Base-by-base conservation (phyloP, 1,140 invertebrate species). In the Coenobita brevimanus region DNA sequence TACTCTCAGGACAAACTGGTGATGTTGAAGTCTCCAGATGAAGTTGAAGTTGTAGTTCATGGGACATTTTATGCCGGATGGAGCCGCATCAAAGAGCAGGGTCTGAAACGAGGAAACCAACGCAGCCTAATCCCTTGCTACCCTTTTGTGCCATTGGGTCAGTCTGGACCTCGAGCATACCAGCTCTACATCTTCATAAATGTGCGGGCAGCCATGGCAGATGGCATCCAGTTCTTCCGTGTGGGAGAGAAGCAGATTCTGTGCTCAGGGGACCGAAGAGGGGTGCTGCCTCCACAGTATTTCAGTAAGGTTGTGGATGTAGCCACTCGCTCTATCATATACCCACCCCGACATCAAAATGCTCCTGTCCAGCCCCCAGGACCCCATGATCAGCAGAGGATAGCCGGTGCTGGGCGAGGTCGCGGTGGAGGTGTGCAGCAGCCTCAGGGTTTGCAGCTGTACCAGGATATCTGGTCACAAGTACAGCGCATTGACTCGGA, bases 401-500 rank as follows among this genome's bases (percentile, higher is more conserved):
- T 8, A 67, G 38, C 2, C 8, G 84, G 84, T 38, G 36, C 3
- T 21, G 84, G 84, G 10, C 50, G 78, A 60, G 85, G 76, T 1
- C 50, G 46, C n/a, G 64, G 38, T 3, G 54, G 54, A 10, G 38
- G 43, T 2, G n/a, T 27, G 10, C 75, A 78, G 13, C 71, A 78
- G 50, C 75, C 83, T 6, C 54, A 81, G n/a, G 64, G 36, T 17
- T 24, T 80, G 10, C 76, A 73, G 4, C 10, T 87, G 27, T 87
- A 81, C 33, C 17, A 87, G 21, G 69, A 81, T 24, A 87, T 87
- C 21, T 87, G 85, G 85, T 87, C 85, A 36, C 76, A 87, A 38
- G 27, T 81, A 24, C 85, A 87, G 30, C 41, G 76, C 38, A 21
- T 71, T 41, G 78, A 87, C 41, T 13, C 60, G 4, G 83, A 73